phyloP scores from a whole-genome alignment of 2,797 vertebrate species.

The Urocyon cinereoargenteus region DNA sequence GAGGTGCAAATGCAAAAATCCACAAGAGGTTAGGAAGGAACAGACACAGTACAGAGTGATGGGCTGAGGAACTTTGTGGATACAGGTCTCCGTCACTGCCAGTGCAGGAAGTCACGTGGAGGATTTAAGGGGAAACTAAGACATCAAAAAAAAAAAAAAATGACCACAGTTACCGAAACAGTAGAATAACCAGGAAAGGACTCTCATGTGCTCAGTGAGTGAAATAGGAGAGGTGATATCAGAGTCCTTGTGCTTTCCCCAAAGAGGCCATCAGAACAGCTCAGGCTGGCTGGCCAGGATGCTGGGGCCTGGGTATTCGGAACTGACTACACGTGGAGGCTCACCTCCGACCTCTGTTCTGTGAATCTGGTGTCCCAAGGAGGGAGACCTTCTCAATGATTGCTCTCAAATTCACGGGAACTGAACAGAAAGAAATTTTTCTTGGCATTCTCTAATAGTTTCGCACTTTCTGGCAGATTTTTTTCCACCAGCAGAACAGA shows the following conservation, averaged over 20 bases:
- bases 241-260: not conserved
- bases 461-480: conserved; percentile 71
- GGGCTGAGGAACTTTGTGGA: not conserved
- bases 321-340: not conserved
- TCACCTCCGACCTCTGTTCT: conserved; percentile 32
- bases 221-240: conserved; percentile 28
- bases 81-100: not conserved
- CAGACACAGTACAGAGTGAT: not conserved
- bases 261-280: not conserved
- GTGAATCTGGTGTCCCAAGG: not conserved
- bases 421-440: conserved; percentile 75
- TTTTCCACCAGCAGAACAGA: conserved; percentile 54
- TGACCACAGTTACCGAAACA: not conserved
- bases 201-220: conserved; percentile 15
- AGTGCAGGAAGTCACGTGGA: conserved; percentile 20
- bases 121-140: not conserved
- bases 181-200: conserved; percentile 39
- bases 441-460: conserved; percentile 76
- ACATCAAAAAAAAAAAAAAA: not conserved
- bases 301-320: not conserved
- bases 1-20: not conserved
- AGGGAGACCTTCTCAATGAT: conserved; percentile 22
- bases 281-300: not conserved
- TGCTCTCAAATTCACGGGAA: conserved; percentile 61
- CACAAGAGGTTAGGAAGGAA: not conserved